Evolutionary conservation across 2,797 vertebrate genomes (phyloP), one percentile per base, ranked within the genome.

Genomic region (Manis javanica): DNA sequence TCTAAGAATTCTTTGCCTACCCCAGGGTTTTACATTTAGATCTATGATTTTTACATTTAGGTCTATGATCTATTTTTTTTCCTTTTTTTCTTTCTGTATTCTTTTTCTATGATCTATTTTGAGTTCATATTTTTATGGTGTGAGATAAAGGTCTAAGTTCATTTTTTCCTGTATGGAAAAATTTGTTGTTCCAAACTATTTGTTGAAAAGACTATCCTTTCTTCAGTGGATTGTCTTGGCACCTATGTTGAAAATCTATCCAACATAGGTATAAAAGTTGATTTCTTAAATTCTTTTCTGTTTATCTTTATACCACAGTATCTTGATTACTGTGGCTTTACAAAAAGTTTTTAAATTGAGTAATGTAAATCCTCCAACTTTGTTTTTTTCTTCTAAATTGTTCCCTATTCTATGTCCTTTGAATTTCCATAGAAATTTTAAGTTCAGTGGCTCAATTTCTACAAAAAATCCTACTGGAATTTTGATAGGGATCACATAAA

Each of bases 1-100:
- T 74, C 83, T 87, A 81, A 92, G 39, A 92, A 85, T 39, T 71
- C 51, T 63, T 85, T 83, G 42, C 21, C 55, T 89, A 69, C 29
- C 37, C 26, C 31, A 63, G 71, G 14, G 14, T 84, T 42, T 42
- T 68, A 51, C 1, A n/a, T 83, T 84, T 83, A 77, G 4, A 15
- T 77, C n/a, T 37, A 21, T 75, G 29, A 90, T 37, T 37, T 37
- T 42, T 68, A 51, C 1, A n/a, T 83, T 84, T 83, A 77, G 4
- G 19, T 77, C n/a, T 37, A 21, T 75, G 29, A 90, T 85, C 74
- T 81, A 64, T 74, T 95, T 74, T 74, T 37, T 37, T 37, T 37
- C 4, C 37, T n/a, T 37, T 37, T 37, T 37, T 37, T 37, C 37
- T 37, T 37, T 37, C 37, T 37, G 37, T 37, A 37, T 37, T 37